Base-by-base conservation (phyloP, 2,888 invertebrate genomes). In the Sesia bembeciformis region DNA sequence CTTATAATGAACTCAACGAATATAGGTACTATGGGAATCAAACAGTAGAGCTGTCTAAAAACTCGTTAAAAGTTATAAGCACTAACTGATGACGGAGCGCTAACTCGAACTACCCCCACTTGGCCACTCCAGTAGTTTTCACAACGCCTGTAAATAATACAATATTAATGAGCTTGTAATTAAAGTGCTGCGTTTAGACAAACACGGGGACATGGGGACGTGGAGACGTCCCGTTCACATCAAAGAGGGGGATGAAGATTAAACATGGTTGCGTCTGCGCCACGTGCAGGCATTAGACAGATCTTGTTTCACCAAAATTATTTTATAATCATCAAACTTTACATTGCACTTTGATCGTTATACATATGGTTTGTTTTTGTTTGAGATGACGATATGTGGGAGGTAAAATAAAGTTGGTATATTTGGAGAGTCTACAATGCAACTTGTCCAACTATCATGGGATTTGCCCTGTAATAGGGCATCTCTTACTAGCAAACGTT, bases 131-230 rank as follows among this genome's bases (percentile, higher is more conserved):
- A 4, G 8, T 46, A 23, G 46, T 46, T 46, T 46, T 46, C 46
- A 46, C n/a, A 39, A 50, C 55, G 59, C 59, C 63, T 68, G 81
- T 77, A 84, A 84, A 85, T 84, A 85, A 82, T 86, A 82, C 78
- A 83, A 86, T 80, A 84, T 84, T 85, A 85, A 87, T 87, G 84
- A 84, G 79, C 72, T 74, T 74, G 81, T 87, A 84, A 88, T 87
- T 84, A 84, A 85, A 84, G 73, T 72, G 70, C 70, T 74, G 71
- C 74, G 81, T 84, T 86, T 86, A 81, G 74, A 81, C 81, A 85
- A 85, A 84, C 85, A 82, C 72, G 72, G 79, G 81, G 74, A 68
- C 70, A 50, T 40, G 41, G 53, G 49, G 50, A 50, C 50, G 46
- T 46, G 23, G 23, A 2, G 23, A 23, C 46, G 61, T 58, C 56